phyloP scores from a whole-genome alignment of 2,113 vertebrate species.

The Chauna torquata region DNA sequence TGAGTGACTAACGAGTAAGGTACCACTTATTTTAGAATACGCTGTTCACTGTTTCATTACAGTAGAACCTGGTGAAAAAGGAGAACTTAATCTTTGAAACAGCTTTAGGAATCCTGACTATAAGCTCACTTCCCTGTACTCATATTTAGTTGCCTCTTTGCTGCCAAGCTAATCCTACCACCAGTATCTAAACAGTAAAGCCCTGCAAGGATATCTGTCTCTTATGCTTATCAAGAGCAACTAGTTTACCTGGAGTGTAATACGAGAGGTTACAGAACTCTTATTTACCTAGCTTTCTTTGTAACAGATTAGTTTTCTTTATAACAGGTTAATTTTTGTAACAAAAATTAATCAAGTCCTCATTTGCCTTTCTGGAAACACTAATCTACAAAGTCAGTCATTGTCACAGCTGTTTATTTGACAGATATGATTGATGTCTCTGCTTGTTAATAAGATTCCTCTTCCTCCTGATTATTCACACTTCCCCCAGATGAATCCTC shows the following conservation, averaged over 20 bases:
- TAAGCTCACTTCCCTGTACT: neutral
- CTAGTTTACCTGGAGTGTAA: neutral
- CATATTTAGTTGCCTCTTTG: neutral
- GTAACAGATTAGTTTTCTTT: neutral
- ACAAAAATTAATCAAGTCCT: neutral
- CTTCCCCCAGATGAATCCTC: neutral
- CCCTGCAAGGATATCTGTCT: neutral
- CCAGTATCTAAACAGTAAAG: neutral
- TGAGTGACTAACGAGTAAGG: neutral
- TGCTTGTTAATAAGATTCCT: neutral
- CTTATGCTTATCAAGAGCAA: neutral
- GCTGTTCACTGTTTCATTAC: neutral
- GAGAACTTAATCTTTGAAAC: neutral
- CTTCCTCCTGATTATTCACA: neutral
- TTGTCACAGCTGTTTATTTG: neutral
- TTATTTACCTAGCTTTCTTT: neutral
- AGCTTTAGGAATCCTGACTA: neutral
- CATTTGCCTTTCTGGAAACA: neutral
- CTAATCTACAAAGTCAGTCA: neutral
- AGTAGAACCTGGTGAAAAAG: neutral
- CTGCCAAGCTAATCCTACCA: neutral
- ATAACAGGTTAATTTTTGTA: no score
- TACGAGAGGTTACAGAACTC: neutral
- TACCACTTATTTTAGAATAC: neutral
- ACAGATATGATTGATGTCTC: neutral